Evolutionary conservation across 1,140 invertebrate species (phyloP), one percentile per base, ranked within the genome.

Genomic region (Drosophila nasuta): DNA sequence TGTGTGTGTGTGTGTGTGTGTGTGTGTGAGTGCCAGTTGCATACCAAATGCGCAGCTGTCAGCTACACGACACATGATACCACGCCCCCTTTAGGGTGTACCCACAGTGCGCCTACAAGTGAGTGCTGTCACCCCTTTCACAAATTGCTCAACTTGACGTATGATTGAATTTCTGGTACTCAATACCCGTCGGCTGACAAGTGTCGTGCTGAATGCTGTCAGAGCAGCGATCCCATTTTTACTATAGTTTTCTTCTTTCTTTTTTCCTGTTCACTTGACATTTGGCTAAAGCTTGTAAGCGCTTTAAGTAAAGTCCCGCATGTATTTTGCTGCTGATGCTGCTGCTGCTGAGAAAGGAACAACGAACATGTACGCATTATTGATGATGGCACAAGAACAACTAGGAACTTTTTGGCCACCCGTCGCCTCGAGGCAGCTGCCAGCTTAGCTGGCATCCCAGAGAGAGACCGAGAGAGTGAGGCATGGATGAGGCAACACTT

Each of bases 111-210:
- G 51, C 51, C 49, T 65, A 56, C 38, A 30, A 17, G 20, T 25
- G 10, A 49, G n/a, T 17, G 51, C 48, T 63, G 46, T 30, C 64
- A 48, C 7, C 68, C 46, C 45, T 38, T 67, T 54, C 45, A 64
- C 35, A 63, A 60, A 69, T 60, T 58, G 64, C 52, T 79, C 70
- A 72, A 76, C 56, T 62, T 87, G 80, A 87, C 82, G 77, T 87
- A 78, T 83, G 85, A 87, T 87, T 87, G 83, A 83, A 83, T 87
- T 87, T 82, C 83, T 83, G 77, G 77, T 60, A 75, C 80, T 83
- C 73, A 58, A 77, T 54, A 28, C 54, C 56, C 35, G 48, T 48
- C 77, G 62, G 30, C 51, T 56, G 65, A 64, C 65, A 59, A 63
- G 43, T 56, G 57, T 48, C 17, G 51, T 25, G 11, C 13, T 45